Evolutionary conservation across 1,140 invertebrate species (phyloP).

Genomic region (Nephila pilipes): DNA sequence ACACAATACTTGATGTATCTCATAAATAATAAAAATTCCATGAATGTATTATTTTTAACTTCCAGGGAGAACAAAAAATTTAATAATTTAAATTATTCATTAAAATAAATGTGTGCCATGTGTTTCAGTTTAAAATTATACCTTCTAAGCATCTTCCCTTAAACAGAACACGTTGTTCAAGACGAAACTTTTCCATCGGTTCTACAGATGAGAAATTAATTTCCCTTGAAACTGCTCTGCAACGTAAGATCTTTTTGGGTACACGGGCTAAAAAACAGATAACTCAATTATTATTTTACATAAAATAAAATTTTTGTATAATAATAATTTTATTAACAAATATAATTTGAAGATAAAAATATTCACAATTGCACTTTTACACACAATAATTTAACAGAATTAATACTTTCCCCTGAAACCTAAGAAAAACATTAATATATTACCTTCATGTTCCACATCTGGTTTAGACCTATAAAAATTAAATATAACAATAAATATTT

Average conservation of each 20-base stretch:
- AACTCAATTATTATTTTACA: background rate
- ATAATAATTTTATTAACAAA: too few relatives aligned
- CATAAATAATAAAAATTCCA: too few relatives aligned
- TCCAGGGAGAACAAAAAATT: too few relatives aligned
- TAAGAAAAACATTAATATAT: conserved; percentile 5
- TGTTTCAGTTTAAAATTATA: conserved; percentile 76
- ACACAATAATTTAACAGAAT: background rate
- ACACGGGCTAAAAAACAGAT: conserved; percentile 87
- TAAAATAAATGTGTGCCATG: too few relatives aligned
- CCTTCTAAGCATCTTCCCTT: conserved; percentile 86
- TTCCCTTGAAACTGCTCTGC: conserved; percentile 96
- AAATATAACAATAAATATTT: background rate
- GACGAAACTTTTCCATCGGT: conserved; percentile 96
- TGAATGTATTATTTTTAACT: too few relatives aligned
- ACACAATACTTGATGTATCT: too few relatives aligned
- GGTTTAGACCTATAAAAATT: conserved; percentile 86
- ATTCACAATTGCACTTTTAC: too few relatives aligned
- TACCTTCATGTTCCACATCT: conserved; percentile 93
- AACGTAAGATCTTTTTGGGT: conserved; percentile 97
- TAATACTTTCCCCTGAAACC: background rate
- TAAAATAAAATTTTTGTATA: too few relatives aligned
- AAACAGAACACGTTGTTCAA: conserved; percentile 95
- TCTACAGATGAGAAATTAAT: conserved; percentile 99
- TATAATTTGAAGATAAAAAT: too few relatives aligned
- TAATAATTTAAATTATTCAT: too few relatives aligned